Evolutionary conservation across 2,888 invertebrate genomes (phyloP).

Genomic region (Sminthurides aquaticus): DNA sequence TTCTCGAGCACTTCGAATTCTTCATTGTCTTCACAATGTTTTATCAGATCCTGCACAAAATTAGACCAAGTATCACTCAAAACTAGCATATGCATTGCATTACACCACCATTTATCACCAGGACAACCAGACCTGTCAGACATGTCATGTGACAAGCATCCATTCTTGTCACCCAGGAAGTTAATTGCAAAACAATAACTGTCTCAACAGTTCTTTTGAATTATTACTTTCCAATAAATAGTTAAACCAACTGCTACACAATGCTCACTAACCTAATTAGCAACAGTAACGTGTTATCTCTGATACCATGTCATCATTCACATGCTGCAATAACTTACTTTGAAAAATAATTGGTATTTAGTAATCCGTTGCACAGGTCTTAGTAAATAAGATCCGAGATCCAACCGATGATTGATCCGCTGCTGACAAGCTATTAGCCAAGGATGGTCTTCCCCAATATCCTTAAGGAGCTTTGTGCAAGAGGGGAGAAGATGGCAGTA

Average conservation of each 20-base stretch:
- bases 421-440: constrained; percentile 8
- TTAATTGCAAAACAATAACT: not conserved
- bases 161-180: no score
- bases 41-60: constrained; percentile 8
- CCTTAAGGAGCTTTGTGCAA: not conserved
- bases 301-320: not conserved
- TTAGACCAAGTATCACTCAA: not conserved
- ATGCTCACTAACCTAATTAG: not conserved
- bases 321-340: constrained; percentile 1
- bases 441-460: constrained; percentile 6
- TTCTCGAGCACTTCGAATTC: not conserved
- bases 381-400: constrained; percentile 4
- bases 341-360: constrained; percentile 4
- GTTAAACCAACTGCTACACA: no score
- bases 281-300: not conserved
- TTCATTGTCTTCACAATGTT: constrained; percentile 2
- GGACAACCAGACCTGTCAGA: no score
- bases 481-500: constrained; percentile 11
- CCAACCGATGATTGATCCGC: not conserved
- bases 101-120: no score
- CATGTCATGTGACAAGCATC: no score
- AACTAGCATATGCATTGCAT: no score
- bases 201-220: no score
- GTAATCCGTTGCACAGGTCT: constrained; percentile 2
- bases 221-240: no score